Conservation (phyloP, 2,113 vertebrate genomes). For the Lepisosteus osseus region DNA sequence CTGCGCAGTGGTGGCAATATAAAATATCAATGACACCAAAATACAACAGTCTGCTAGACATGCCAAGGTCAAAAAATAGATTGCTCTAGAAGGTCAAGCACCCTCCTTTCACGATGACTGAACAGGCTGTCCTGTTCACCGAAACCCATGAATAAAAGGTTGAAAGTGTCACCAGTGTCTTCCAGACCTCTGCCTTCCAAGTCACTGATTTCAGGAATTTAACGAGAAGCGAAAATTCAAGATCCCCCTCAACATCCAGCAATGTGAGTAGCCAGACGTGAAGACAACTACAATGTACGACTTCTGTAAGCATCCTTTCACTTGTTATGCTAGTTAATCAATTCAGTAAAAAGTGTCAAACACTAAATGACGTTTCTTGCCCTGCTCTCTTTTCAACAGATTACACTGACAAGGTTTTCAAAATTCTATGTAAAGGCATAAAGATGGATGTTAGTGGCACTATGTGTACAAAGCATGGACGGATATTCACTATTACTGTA, state of each 20-base stretch:
- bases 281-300: too few relatives aligned
- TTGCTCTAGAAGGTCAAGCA: constrained; percentile 26
- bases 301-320: too few relatives aligned
- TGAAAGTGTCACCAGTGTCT: neutral
- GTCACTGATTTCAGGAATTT: neutral
- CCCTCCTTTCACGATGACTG: neutral
- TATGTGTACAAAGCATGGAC: neutral
- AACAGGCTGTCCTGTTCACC: neutral
- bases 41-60: constrained; percentile 57
- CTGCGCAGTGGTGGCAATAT: constrained; percentile 64
- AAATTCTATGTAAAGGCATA: neutral
- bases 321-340: too few relatives aligned
- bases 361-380: too few relatives aligned
- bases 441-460: neutral
- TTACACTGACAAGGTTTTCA: neutral
- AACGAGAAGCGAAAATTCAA: too few relatives aligned
- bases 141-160: neutral
- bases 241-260: too few relatives aligned
- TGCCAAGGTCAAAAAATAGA: constrained; percentile 44
- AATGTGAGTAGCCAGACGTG: too few relatives aligned
- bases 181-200: neutral
- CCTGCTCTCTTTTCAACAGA: too few relatives aligned
- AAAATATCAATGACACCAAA: constrained; percentile 58
- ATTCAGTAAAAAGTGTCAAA: too few relatives aligned
- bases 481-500: neutral